Percentiles rank a stretch among this genome's conserved stretches.
These are phyloP conservation scores for Drosophila bipectinata DNA, from an alignment of 1,140 invertebrate species.

Conservation along the genomic window DNA sequence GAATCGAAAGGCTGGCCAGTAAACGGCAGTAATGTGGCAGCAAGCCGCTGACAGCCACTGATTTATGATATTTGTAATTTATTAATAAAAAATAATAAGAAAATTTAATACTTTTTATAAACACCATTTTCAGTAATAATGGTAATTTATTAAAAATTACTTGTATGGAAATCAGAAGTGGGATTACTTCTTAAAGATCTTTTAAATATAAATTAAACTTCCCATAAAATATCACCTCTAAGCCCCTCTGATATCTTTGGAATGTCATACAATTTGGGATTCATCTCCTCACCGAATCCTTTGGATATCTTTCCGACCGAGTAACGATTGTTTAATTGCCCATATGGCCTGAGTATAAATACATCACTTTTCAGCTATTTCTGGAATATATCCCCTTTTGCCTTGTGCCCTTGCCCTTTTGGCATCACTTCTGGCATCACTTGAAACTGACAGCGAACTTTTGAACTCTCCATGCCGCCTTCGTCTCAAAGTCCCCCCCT, in stretches of 20 bases:
- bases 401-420: constrained; percentile 20
- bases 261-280: constrained; percentile 28
- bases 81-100: constrained; percentile 57
- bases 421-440: constrained; percentile 5
- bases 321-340: constrained; percentile 59
- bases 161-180: neutral
- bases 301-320: constrained; percentile 28
- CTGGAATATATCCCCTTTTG: constrained; percentile 11
- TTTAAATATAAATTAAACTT: too few species aligned
- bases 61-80: constrained; percentile 76
- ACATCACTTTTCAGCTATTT: constrained; percentile 44
- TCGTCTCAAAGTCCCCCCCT: constrained; percentile 2
- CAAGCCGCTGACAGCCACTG: constrained; percentile 54
- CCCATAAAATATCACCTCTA: constrained; percentile 3
- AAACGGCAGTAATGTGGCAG: constrained; percentile 23
- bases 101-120: constrained; percentile 53
- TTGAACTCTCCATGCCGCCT: constrained; percentile 41
- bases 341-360: constrained; percentile 61
- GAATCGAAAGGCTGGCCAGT: constrained; percentile 30
- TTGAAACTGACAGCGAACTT: constrained; percentile 39
- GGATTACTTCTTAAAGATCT: neutral
- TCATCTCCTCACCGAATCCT: constrained; percentile 10
- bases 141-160: constrained; percentile 18
- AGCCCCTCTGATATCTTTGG: constrained; percentile 20
- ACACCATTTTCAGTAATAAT: constrained; percentile 32